Percentiles rank a stretch among this genome's conserved stretches.
phyloP scores from a whole-genome alignment of 2,888 invertebrate genomes.

The Harpalus rufipes region DNA sequence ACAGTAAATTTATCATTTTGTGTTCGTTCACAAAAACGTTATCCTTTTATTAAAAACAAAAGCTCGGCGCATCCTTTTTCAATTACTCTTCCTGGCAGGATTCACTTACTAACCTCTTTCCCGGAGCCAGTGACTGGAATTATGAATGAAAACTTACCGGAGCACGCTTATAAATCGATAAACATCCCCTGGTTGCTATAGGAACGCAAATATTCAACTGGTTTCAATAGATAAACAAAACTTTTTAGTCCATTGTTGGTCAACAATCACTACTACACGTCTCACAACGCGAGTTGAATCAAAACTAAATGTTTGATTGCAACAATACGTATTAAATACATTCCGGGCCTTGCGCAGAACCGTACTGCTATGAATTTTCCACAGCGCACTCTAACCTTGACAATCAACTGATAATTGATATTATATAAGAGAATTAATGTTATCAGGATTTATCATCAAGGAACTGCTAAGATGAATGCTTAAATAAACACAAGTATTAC shows the following conservation, averaged over 20 bases:
- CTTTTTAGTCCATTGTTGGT: conserved; percentile 24
- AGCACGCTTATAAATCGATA: conserved; percentile 55
- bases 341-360: conserved; percentile 45
- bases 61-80: conserved; percentile 19
- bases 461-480: too few species aligned
- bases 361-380: conserved; percentile 38
- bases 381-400: conserved; percentile 43
- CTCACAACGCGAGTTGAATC: conserved; percentile 29
- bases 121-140: conserved; percentile 22
- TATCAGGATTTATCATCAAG: too few species aligned
- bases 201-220: conserved; percentile 45
- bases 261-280: conserved; percentile 12
- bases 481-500: too few species aligned
- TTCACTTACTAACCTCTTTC: conserved; percentile 33
- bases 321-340: conserved; percentile 53
- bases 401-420: conserved; percentile 24
- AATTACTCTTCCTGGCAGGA: conserved; percentile 33
- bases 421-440: conserved; percentile 18
- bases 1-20: too few species aligned
- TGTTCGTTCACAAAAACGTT: too few species aligned
- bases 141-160: conserved; percentile 54
- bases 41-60: not conserved
- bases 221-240: conserved; percentile 17
- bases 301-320: conserved; percentile 43
- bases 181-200: conserved; percentile 57